Evolutionary conservation across 1,140 invertebrate genomes (phyloP).

Genomic region (Lordiphosa clarofinis): DNA sequence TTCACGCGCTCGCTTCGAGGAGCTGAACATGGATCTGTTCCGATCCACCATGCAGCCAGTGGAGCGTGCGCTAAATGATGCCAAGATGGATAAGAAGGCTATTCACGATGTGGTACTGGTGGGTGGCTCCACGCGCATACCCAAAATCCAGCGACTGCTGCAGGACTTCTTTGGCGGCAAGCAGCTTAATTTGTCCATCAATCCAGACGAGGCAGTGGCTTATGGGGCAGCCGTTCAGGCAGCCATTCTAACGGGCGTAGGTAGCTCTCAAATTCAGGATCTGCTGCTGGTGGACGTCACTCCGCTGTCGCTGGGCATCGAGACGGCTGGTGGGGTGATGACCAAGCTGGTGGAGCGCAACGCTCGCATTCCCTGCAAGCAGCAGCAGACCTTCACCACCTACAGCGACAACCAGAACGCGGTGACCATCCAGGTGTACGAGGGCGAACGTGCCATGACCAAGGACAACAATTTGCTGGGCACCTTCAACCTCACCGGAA

Average conservation of each 20-base stretch:
- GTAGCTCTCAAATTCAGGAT: slow-evolving; percentile 87
- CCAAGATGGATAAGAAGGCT: slow-evolving; percentile 86
- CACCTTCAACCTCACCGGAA: slow-evolving; percentile 87
- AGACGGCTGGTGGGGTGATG: slow-evolving; percentile 86
- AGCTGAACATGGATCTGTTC: slow-evolving; percentile 92
- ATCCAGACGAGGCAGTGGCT: slow-evolving; percentile 89
- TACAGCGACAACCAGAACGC: slow-evolving; percentile 86
- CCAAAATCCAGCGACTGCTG: slow-evolving; percentile 85
- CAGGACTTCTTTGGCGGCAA: slow-evolving; percentile 85
- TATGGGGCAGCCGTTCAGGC: slow-evolving; percentile 89
- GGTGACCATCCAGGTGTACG: slow-evolving; percentile 87
- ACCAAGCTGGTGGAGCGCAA: slow-evolving; percentile 85
- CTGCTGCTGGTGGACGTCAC: slow-evolving; percentile 87
- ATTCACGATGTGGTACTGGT: slow-evolving; percentile 85
- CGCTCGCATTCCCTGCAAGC: slow-evolving; percentile 85
- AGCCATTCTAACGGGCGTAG: slow-evolving; percentile 85
- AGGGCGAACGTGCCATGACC: slow-evolving; percentile 88
- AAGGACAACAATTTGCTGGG: slow-evolving; percentile 90
- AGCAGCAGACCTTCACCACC: slow-evolving; percentile 85
- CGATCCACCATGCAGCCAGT: slow-evolving; percentile 86
- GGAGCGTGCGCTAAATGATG: slow-evolving; percentile 87
- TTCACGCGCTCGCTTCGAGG: slow-evolving; percentile 91
- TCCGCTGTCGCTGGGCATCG: slow-evolving; percentile 86
- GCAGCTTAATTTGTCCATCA: slow-evolving; percentile 86
- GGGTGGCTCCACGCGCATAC: slow-evolving; percentile 85